phyloP scores from a whole-genome alignment of 2,797 vertebrate genomes.

The Sandelia bainsii region DNA sequence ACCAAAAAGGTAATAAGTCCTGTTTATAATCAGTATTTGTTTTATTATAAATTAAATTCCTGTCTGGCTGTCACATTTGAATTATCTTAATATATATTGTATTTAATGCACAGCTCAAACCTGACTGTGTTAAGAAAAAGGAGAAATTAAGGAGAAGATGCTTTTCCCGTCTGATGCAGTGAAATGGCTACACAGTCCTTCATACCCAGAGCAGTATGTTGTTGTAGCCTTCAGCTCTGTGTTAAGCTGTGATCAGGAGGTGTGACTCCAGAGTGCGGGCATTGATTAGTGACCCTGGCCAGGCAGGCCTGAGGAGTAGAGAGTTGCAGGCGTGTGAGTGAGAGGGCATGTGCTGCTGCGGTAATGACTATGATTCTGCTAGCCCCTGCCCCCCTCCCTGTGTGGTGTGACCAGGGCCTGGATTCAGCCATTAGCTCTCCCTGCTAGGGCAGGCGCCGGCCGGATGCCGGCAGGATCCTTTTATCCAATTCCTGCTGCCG shows the following conservation, averaged over 20 bases:
- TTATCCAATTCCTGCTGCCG: slow-evolving; percentile 87
- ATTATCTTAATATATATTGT: background rate
- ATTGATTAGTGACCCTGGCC: slow-evolving; percentile 79
- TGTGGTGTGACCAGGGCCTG: slow-evolving; percentile 86
- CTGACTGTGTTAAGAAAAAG: background rate
- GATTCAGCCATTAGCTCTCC: slow-evolving; percentile 88
- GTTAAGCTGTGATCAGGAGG: slow-evolving; percentile 78
- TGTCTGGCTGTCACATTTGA: background rate
- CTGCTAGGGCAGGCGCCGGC: slow-evolving; percentile 84
- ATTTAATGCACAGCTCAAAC: slow-evolving; percentile 5
- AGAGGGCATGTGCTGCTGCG: slow-evolving; percentile 83
- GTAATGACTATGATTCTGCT: slow-evolving; percentile 87
- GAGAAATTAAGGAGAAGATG: background rate
- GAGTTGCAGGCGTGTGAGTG: slow-evolving; percentile 72
- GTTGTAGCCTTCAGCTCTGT: slow-evolving; percentile 71
- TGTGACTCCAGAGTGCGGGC: slow-evolving; percentile 77
- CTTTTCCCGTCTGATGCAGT: slow-evolving; percentile 46
- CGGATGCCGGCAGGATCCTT: slow-evolving; percentile 87
- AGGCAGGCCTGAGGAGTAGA: slow-evolving; percentile 78
- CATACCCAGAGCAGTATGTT: slow-evolving; percentile 62
- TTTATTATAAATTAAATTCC: background rate
- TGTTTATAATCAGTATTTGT: background rate
- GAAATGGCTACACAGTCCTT: slow-evolving; percentile 77
- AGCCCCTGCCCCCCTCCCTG: slow-evolving; percentile 77
- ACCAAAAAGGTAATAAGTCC: slow-evolving; percentile 92